Evolutionary conservation across 2,113 vertebrate species (phyloP).

Genomic region (Lates calcarifer): DNA sequence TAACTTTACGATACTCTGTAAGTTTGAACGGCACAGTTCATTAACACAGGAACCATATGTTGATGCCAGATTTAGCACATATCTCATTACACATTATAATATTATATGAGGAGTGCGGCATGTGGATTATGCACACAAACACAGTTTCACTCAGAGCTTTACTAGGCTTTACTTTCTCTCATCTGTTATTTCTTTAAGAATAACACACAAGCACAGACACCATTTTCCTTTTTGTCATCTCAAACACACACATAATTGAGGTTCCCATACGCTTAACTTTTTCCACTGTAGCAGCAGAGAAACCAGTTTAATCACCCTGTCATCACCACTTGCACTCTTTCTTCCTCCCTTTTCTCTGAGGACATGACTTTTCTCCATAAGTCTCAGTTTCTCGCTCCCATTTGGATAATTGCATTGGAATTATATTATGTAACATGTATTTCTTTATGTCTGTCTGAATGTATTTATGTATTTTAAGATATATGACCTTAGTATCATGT

Average conservation of each 20-base stretch:
- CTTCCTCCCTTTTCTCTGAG: slow-evolving; percentile 42
- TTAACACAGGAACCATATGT: slow-evolving; percentile 45
- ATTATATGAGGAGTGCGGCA: slow-evolving; percentile 6
- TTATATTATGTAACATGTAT: slow-evolving; percentile 53
- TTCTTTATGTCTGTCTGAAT: slow-evolving; percentile 34
- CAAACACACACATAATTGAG: neutral
- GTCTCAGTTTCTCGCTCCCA: slow-evolving; percentile 40
- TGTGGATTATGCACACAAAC: neutral
- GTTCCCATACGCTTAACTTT: slow-evolving; percentile 29
- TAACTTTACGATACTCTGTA: slow-evolving; percentile 55
- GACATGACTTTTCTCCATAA: slow-evolving; percentile 36
- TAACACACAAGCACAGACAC: neutral
- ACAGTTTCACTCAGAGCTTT: neutral
- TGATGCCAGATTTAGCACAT: slow-evolving; percentile 53
- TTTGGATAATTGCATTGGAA: slow-evolving; percentile 57
- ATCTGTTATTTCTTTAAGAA: neutral
- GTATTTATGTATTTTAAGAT: slow-evolving; percentile 48
- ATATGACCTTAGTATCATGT: slow-evolving; percentile 37
- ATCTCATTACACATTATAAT: slow-evolving; percentile 42
- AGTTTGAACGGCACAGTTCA: slow-evolving; percentile 44
- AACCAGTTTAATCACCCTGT: slow-evolving; percentile 48
- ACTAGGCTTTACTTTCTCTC: neutral
- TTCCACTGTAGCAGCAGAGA: slow-evolving; percentile 43
- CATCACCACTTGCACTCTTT: slow-evolving; percentile 41
- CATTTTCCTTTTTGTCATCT: slow-evolving; percentile 28